phyloP scores from a whole-genome alignment of 2,797 vertebrate species.

The Tamandua tetradactyla region DNA sequence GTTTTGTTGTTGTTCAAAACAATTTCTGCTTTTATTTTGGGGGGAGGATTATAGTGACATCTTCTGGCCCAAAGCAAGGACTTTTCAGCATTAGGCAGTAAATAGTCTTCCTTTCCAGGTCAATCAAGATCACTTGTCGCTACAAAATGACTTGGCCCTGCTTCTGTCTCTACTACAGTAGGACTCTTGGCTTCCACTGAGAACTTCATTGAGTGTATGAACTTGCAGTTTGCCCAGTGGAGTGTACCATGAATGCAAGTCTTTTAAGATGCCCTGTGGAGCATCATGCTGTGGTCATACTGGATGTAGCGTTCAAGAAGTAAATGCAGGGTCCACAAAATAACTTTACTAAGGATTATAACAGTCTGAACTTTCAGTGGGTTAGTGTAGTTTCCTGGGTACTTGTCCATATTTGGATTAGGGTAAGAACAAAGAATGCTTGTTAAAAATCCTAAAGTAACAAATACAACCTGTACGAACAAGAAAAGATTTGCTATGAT shows the following conservation, averaged over 20 bases:
- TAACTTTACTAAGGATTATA: slow-evolving; percentile 90
- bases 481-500: slow-evolving; percentile 87
- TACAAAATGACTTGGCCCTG: background rate
- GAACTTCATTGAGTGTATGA: background rate
- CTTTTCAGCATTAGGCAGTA: too few species aligned
- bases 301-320: slow-evolving; percentile 88
- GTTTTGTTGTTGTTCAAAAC: background rate
- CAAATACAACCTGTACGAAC: slow-evolving; percentile 91
- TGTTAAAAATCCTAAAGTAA: slow-evolving; percentile 87
- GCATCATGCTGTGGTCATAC: slow-evolving; percentile 89
- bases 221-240: slow-evolving; percentile 80
- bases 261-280: slow-evolving; percentile 87
- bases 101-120: too few species aligned
- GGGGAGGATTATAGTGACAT: background rate
- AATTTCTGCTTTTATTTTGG: background rate
- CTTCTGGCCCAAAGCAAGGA: slow-evolving; percentile 33
- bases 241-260: slow-evolving; percentile 89
- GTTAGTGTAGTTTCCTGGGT: slow-evolving; percentile 83
- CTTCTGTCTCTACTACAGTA: background rate
- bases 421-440: slow-evolving; percentile 85
- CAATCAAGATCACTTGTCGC: too few species aligned
- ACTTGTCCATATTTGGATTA: slow-evolving; percentile 83
- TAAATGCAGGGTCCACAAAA: slow-evolving; percentile 91
- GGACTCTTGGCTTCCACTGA: background rate
- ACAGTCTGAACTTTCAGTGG: slow-evolving; percentile 86